Evolutionary conservation across 2,797 vertebrate species (phyloP).

Genomic region (Pangasius mekongensis): DNA sequence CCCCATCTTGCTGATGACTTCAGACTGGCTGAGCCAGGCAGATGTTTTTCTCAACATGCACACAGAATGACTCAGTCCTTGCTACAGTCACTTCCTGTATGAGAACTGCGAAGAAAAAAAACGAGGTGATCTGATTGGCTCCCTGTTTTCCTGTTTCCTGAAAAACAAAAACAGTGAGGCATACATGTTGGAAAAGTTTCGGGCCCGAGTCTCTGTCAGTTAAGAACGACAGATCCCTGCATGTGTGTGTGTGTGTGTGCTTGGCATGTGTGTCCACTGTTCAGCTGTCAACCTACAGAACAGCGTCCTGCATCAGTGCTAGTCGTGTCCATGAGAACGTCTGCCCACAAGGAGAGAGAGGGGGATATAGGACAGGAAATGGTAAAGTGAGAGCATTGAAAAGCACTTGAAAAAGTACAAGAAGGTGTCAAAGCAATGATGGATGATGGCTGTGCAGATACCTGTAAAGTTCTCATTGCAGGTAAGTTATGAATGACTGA

Average conservation of each 20-base stretch:
- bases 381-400: constrained; percentile 51
- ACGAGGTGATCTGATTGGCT: constrained; percentile 67
- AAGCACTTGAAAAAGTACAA: constrained; percentile 24
- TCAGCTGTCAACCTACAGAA: neutral
- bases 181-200: constrained; percentile 35
- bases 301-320: neutral
- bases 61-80: neutral
- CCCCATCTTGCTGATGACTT: neutral
- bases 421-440: constrained; percentile 49
- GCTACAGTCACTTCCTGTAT: constrained; percentile 71
- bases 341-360: constrained; percentile 38
- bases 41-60: constrained; percentile 13
- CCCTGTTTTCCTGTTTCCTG: constrained; percentile 68
- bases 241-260: neutral
- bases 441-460: constrained; percentile 55
- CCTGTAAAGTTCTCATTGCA: constrained; percentile 52
- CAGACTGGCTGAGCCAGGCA: neutral
- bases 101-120: constrained; percentile 58
- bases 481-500: constrained; percentile 62
- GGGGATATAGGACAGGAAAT: constrained; percentile 48
- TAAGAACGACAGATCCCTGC: neutral
- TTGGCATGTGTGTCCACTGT: neutral
- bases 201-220: constrained; percentile 14
- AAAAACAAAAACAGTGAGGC: constrained; percentile 63
- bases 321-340: neutral